These are phyloP conservation scores for Drosophila nr. perissopoda DNA, from an alignment of 2,888 invertebrate species.

Conservation along the genomic window DNA sequence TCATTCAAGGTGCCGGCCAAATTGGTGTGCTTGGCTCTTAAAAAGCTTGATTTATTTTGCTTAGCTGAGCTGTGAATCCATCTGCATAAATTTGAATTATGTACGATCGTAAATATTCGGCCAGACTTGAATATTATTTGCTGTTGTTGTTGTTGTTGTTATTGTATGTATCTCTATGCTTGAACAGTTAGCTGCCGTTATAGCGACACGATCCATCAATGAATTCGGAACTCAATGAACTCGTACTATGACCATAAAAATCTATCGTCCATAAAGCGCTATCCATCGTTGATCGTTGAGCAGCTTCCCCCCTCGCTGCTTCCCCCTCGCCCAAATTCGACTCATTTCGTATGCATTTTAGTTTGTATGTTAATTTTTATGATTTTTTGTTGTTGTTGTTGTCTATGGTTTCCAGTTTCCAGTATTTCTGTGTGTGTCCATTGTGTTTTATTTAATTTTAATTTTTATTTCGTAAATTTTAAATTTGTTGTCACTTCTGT, in stretches of 20 bases:
- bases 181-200: constrained; percentile 58
- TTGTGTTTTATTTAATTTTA: constrained; percentile 79
- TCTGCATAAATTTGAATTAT: constrained; percentile 77
- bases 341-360: constrained; percentile 73
- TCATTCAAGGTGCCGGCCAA: constrained; percentile 54
- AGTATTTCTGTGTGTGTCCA: constrained; percentile 33
- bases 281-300: constrained; percentile 31
- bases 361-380: constrained; percentile 70
- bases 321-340: background rate
- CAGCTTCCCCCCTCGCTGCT: constrained; percentile 8
- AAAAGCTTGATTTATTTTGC: constrained; percentile 68
- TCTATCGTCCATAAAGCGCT: constrained; percentile 28
- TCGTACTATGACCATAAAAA: constrained; percentile 50
- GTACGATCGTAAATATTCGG: constrained; percentile 56
- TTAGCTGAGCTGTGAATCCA: constrained; percentile 44
- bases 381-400: constrained; percentile 20
- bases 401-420: constrained; percentile 53
- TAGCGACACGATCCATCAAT: constrained; percentile 69
- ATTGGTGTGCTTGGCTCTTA: constrained; percentile 30
- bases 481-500: constrained; percentile 80
- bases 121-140: constrained; percentile 5
- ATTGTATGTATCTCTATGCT: constrained; percentile 41
- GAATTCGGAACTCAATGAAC: constrained; percentile 65
- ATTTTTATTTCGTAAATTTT: constrained; percentile 81
- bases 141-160: constrained; percentile 32